Base-by-base conservation (phyloP, 2,797 vertebrate genomes). In the Pelodytes ibericus region DNA sequence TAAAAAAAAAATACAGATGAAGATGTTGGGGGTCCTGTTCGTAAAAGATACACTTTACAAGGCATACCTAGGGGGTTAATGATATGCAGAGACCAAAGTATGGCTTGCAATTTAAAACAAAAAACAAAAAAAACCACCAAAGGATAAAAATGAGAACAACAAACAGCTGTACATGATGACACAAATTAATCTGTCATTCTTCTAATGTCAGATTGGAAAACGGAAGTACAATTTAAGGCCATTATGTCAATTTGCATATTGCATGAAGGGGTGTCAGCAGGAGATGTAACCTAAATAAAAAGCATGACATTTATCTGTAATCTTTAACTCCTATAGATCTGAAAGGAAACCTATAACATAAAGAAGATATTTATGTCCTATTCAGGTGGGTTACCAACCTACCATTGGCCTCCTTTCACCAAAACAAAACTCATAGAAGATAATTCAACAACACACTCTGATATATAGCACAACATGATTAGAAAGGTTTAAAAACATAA, bases 141-240 rank as follows among this genome's bases (percentile, higher is more conserved):
- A 57, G 25, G 30, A 27, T 30, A 16, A 26, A 47, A 75, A 59
- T 60, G 41, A 75, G 63, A 59, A 41, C 25, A 60, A 72, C 47
- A 63, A 29, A 61, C 65, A 75, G 65, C 56, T 69, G 58, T 69
- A 61, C 44, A 27, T 39, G 18, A 53, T 69, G 58, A 69, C 56
- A 36, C 36, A 60, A 69, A 75, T 69, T 75, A 75, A 51, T 68
- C 73, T 69, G 73, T 75, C 73, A 75, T 68, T 75, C 51, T 75
- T 68, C 36, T 61, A 69, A 61, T 75, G 73, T 69, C 64, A 68
- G 30, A 39, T 75, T 61, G 33, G 57, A 75, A 56, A 7, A 33
- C 22, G 24, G 57, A 39, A 61, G 56, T 59, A 49, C 53, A 60
- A 60, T 74, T 60, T 31, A 18, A 67, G 29, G 29, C 41, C 41